Percentiles rank a stretch among this genome's conserved stretches.
phyloP scores from a whole-genome alignment of 2,888 invertebrate genomes.

The Tenthredo notha region DNA sequence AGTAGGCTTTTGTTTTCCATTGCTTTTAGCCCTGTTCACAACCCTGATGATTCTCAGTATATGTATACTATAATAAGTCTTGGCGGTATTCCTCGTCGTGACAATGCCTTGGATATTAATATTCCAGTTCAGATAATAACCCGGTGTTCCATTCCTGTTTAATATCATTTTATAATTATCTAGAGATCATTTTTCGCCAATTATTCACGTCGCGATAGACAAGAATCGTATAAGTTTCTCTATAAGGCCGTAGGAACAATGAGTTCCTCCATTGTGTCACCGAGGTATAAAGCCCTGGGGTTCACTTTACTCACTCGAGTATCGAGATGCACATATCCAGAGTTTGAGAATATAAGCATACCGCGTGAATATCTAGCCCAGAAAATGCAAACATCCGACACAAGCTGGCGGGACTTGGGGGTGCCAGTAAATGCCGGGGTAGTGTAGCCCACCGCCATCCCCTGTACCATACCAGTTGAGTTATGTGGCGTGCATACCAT shows the following conservation, averaged over 20 bases:
- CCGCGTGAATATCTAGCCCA: constrained; percentile 14
- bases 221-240: background rate
- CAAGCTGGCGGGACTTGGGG: constrained; percentile 36
- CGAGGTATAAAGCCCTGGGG: background rate
- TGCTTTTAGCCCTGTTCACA: background rate
- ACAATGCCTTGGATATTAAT: background rate
- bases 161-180: background rate
- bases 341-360: constrained; percentile 5
- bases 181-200: background rate
- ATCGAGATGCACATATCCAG: background rate
- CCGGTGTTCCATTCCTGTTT: background rate
- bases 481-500: constrained; percentile 73
- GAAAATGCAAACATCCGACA: constrained; percentile 49
- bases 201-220: background rate
- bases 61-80: background rate
- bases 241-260: background rate
- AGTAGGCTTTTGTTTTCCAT: constrained; percentile 21
- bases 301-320: background rate
- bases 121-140: background rate
- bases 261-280: background rate
- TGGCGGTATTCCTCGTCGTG: background rate
- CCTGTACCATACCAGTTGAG: constrained; percentile 62
- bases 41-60: background rate
- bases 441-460: constrained; percentile 49
- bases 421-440: constrained; percentile 45